These are phyloP conservation scores for Gymnoscopelus microlampas DNA, from an alignment of 2,797 vertebrate species.

Conservation along the genomic window DNA sequence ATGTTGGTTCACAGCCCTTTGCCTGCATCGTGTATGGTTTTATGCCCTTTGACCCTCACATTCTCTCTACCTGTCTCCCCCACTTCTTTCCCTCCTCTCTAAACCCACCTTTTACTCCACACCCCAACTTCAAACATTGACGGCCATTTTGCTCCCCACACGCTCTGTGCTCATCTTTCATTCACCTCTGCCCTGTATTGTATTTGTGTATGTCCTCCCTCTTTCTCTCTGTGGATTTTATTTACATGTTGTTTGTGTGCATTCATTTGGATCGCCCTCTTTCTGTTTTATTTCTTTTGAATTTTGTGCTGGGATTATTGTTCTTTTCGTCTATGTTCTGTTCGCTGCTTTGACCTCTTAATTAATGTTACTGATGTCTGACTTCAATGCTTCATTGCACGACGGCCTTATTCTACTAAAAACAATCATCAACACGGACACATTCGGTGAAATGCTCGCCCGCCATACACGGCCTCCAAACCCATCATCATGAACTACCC, in stretches of 20 bases:
- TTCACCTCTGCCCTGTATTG: not conserved
- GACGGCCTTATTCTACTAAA: constrained; percentile 19
- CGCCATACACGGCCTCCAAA: constrained; percentile 20
- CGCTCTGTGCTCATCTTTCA: not conserved
- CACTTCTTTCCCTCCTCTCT: not conserved
- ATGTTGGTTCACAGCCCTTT: constrained; percentile 31
- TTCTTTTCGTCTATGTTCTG: constrained; percentile 6
- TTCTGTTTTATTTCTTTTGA: constrained; percentile 38
- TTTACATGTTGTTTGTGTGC: constrained; percentile 23
- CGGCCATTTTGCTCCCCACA: not conserved
- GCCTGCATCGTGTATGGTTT: constrained; percentile 23
- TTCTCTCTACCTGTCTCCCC: constrained; percentile 42
- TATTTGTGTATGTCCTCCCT: constrained; percentile 3
- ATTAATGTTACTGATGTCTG: constrained; percentile 33
- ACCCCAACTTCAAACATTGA: not conserved
- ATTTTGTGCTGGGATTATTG: constrained; percentile 18
- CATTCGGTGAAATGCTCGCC: constrained; percentile 8
- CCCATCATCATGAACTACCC: not conserved
- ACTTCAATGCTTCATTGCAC: constrained; percentile 5
- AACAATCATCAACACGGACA: constrained; percentile 11
- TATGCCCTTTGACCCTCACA: constrained; percentile 34
- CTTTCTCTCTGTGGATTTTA: not conserved
- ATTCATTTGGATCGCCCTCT: constrained; percentile 53
- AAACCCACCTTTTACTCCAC: not conserved
- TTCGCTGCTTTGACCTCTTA: constrained; percentile 17